phyloP scores from a whole-genome alignment of 92 coral and sea anemone species.

The Ricordea florida region DNA sequence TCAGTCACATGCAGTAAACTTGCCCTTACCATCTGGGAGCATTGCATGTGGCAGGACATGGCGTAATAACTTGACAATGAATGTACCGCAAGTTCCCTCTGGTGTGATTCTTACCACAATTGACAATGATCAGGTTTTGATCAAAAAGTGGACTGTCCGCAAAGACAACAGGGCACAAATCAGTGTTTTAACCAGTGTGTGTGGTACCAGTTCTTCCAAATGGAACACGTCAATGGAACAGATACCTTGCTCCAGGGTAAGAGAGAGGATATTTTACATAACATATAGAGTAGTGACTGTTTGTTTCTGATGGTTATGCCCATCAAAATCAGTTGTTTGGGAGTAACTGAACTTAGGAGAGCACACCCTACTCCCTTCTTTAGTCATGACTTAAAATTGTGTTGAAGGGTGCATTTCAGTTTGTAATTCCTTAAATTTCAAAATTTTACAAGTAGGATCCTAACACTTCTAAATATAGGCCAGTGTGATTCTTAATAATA shows the following conservation, averaged over 20 bases:
- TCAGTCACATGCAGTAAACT: neutral
- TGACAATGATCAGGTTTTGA: constrained; percentile 37
- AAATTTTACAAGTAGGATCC: neutral
- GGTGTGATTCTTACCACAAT: constrained; percentile 22
- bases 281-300: neutral
- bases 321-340: neutral
- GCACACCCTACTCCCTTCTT: constrained; percentile 4
- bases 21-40: constrained; percentile 1
- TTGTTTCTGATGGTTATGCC: neutral
- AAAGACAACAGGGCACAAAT: constrained; percentile 42
- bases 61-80: constrained; percentile 20
- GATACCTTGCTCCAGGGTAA: constrained; percentile 36
- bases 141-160: constrained; percentile 27
- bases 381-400: neutral
- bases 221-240: neutral
- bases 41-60: neutral
- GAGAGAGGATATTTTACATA: neutral
- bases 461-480: neutral
- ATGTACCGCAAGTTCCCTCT: constrained; percentile 14
- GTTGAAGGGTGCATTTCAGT: constrained; percentile 9
- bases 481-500: constrained; percentile 1
- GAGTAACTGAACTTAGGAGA: neutral
- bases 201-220: constrained; percentile 13
- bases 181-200: constrained; percentile 43
- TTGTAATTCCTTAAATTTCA: neutral